Evolutionary conservation across 2,113 vertebrate genomes (phyloP).

Genomic region (Trematomus loennbergii): DNA sequence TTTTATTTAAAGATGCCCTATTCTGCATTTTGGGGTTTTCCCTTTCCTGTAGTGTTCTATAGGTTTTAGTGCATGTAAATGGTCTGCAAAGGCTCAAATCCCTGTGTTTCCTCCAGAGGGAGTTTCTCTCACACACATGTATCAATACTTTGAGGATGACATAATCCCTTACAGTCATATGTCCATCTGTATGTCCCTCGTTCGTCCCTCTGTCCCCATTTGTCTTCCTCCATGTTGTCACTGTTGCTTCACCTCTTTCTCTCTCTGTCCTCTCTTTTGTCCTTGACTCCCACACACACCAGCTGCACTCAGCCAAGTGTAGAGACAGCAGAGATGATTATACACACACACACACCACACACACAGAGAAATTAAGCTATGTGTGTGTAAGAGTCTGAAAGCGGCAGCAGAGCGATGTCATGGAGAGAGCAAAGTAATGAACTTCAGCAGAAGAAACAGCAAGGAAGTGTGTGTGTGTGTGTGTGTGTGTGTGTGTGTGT

Average conservation of each 20-base stretch:
- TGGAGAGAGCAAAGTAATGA: conserved; percentile 7
- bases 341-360: conserved; percentile 4
- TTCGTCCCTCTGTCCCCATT: conserved; percentile 22
- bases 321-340: conserved; percentile 54
- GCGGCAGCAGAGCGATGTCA: conserved; percentile 10
- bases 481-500: conserved; percentile 27
- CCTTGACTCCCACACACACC: conserved; percentile 65
- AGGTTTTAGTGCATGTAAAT: no score
- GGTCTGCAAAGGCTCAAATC: no score
- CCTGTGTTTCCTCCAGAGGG: no score
- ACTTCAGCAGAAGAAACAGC: conserved; percentile 13
- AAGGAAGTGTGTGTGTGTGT: neutral
- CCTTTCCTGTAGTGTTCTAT: no score
- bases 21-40: no score
- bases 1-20: no score
- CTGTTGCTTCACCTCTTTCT: conserved; percentile 49
- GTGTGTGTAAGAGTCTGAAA: neutral
- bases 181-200: neutral
- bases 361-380: neutral
- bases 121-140: no score
- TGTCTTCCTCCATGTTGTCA: conserved; percentile 24
- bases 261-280: conserved; percentile 30
- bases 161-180: no score
- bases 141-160: no score
- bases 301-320: conserved; percentile 64